Evolutionary conservation across 2,888 invertebrate genomes (phyloP).

Genomic region (Margaritifera margaritifera): DNA sequence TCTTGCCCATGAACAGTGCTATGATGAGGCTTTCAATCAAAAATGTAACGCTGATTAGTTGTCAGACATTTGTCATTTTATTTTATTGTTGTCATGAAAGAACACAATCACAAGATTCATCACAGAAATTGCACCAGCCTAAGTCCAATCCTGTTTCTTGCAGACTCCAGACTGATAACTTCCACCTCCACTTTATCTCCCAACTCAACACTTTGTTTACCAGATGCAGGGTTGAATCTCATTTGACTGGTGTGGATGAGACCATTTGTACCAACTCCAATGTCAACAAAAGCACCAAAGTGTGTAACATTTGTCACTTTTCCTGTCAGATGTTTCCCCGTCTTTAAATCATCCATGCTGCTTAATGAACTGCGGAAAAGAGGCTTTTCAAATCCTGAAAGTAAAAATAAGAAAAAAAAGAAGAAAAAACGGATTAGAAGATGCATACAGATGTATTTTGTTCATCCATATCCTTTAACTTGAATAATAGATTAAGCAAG

Average conservation of each 20-base stretch:
- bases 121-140: conserved; percentile 27
- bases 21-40: too few relatives aligned
- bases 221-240: conserved; percentile 22
- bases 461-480: too few relatives aligned
- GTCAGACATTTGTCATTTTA: too few relatives aligned
- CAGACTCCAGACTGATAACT: conserved; percentile 52
- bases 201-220: conserved; percentile 44
- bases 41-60: too few relatives aligned
- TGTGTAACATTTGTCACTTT: conserved; percentile 88
- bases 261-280: conserved; percentile 72
- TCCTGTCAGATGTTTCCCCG: conserved; percentile 75
- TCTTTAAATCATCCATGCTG: conserved; percentile 79
- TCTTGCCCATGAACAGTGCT: too few relatives aligned
- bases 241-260: conserved; percentile 74
- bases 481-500: too few relatives aligned
- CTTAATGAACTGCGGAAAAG: conserved; percentile 85
- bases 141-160: conserved; percentile 56
- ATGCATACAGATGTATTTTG: too few relatives aligned
- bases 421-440: too few relatives aligned
- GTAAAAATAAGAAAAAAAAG: conserved; percentile 12
- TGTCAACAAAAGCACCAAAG: conserved; percentile 93
- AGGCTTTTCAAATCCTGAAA: conserved; percentile 78
- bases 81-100: too few relatives aligned
- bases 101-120: neutral
- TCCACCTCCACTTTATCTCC: conserved; percentile 64